Evolutionary conservation across 2,797 vertebrate genomes (phyloP).

Genomic region (Eospalax fontanierii): DNA sequence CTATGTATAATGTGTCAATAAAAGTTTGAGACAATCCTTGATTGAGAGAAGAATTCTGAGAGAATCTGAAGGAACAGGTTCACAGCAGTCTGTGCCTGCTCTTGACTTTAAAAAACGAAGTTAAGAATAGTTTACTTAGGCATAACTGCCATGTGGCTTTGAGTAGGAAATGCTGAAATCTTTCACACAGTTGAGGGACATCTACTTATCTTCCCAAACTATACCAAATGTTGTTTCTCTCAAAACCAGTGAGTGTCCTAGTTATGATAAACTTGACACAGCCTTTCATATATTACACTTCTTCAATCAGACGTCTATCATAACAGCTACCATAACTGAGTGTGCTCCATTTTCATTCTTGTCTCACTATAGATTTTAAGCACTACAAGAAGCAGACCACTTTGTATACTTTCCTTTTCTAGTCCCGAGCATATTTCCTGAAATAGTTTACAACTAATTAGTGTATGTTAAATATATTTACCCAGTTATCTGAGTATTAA

Average conservation of each 20-base stretch:
- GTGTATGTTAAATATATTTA: neutral
- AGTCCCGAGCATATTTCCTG: constrained; percentile 22
- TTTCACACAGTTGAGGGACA: neutral
- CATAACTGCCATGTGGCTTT: too few relatives aligned
- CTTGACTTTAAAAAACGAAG: too few relatives aligned
- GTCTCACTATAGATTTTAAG: constrained; percentile 37
- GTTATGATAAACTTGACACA: constrained; percentile 25
- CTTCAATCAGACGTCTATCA: too few relatives aligned
- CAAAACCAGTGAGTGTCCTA: neutral
- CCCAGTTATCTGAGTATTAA: constrained; percentile 4
- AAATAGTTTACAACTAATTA: constrained; percentile 31
- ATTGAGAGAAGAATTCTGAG: too few relatives aligned
- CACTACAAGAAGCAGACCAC: neutral
- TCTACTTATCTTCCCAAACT: constrained; percentile 31
- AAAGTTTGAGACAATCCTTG: too few relatives aligned
- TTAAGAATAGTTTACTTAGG: too few relatives aligned
- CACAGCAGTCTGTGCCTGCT: too few relatives aligned
- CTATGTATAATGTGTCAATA: too few relatives aligned
- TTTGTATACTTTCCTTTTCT: constrained; percentile 37
- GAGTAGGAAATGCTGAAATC: neutral
- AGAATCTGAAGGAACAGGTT: too few relatives aligned
- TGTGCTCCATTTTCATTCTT: neutral
- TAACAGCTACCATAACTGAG: neutral
- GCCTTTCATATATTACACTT: neutral
- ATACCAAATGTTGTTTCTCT: constrained; percentile 1